Evolutionary conservation across 2,113 vertebrate species (phyloP).

Genomic region (Chloropsis cyanopogon): DNA sequence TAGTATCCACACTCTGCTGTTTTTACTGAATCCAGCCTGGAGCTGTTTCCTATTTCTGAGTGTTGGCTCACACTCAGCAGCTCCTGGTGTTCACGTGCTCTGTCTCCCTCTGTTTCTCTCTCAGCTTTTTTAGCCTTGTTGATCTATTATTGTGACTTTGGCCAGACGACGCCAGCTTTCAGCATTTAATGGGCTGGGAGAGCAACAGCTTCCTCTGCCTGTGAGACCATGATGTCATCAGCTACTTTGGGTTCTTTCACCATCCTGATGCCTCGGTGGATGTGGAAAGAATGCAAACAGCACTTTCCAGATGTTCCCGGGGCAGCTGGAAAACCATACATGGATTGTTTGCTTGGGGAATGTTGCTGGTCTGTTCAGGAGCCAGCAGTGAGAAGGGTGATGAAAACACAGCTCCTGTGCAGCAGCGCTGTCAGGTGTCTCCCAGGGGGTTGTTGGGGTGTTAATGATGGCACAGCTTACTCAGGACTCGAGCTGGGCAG

Average conservation of each 20-base stretch:
- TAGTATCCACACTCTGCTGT: constrained; percentile 33
- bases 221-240: constrained; percentile 64
- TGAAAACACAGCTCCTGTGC: not conserved
- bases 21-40: constrained; percentile 29
- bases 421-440: not conserved
- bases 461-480: not conserved
- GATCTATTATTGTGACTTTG: constrained; percentile 55
- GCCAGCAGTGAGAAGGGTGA: not conserved
- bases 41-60: constrained; percentile 54
- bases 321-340: constrained; percentile 58
- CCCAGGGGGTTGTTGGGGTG: not conserved
- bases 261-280: constrained; percentile 39
- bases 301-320: constrained; percentile 66
- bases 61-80: constrained; percentile 33
- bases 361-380: not conserved
- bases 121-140: constrained; percentile 47
- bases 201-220: constrained; percentile 63
- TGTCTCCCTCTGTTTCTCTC: not conserved
- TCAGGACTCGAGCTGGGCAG: not conserved
- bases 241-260: constrained; percentile 39
- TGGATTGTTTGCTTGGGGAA: constrained; percentile 30
- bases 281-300: constrained; percentile 64
- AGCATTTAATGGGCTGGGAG: constrained; percentile 32
- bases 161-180: constrained; percentile 22
- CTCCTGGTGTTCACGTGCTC: not conserved